phyloP scores from a whole-genome alignment of 1,140 invertebrate genomes.

The Bombus sibiricus region DNA sequence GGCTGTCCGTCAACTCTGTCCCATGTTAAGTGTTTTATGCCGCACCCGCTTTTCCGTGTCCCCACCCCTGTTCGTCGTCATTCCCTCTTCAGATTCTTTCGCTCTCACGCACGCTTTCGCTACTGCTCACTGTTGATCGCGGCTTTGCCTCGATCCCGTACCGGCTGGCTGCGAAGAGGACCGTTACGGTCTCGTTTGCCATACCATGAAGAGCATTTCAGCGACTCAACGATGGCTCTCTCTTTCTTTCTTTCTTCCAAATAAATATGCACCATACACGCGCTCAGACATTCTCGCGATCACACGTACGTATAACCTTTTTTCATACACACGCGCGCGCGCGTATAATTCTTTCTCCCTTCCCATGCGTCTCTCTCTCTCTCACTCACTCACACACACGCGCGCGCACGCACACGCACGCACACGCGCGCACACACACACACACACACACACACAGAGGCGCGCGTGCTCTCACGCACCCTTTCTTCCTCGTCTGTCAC shows the following conservation, averaged over 20 bases:
- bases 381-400: not conserved
- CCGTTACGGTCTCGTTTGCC: slow-evolving; percentile 44
- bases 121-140: slow-evolving; percentile 32
- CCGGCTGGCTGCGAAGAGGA: slow-evolving; percentile 39
- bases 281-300: slow-evolving; percentile 29
- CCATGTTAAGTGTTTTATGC: slow-evolving; percentile 59
- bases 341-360: not conserved
- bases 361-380: not conserved
- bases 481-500: not conserved
- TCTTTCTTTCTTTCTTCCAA: slow-evolving; percentile 37
- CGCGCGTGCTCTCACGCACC: not conserved
- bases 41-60: slow-evolving; percentile 58
- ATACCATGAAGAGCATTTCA: slow-evolving; percentile 49
- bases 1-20: slow-evolving; percentile 64
- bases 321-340: no score
- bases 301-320: not conserved
- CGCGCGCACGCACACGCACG: rapidly evolving
- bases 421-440: rapidly evolving
- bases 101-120: slow-evolving; percentile 66
- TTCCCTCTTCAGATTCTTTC: slow-evolving; percentile 58
- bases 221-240: slow-evolving; percentile 32
- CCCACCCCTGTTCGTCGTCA: slow-evolving; percentile 50
- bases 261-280: slow-evolving; percentile 22
- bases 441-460: rapidly evolving
- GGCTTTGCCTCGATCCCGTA: slow-evolving; percentile 48